phyloP scores from a whole-genome alignment of 2,797 vertebrate species.

The Sebastes trivittatus region DNA sequence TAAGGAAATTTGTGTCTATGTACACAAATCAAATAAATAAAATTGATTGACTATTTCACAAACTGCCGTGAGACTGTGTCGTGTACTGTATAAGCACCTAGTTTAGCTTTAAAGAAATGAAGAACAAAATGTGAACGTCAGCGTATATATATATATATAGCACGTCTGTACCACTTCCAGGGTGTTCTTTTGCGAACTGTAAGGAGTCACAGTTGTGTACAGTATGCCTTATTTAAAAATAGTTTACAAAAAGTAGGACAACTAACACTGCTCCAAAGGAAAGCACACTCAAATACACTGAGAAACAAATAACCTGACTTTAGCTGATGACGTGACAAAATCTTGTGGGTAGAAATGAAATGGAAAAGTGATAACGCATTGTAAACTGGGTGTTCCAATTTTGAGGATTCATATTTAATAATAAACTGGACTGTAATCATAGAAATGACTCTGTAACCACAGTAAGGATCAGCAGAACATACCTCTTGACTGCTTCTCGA shows the following conservation, averaged over 20 bases:
- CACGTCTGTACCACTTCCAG: too few species aligned
- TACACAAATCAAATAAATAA: too few species aligned
- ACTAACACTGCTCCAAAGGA: neutral
- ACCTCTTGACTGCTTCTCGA: slow-evolving; percentile 16
- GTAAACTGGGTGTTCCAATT: neutral
- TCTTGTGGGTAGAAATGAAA: neutral
- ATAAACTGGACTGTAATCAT: neutral
- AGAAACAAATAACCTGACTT: neutral
- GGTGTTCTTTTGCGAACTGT: neutral
- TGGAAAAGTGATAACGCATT: neutral
- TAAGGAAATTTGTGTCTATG: too few species aligned
- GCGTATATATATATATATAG: neutral
- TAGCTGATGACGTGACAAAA: neutral
- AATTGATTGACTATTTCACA: too few species aligned
- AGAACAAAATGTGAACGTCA: neutral
- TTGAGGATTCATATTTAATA: neutral
- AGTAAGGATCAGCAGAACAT: neutral
- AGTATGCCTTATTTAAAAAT: slow-evolving; percentile 1
- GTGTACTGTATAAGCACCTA: too few species aligned
- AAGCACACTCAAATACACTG: neutral
- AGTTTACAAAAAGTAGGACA: slow-evolving; percentile 11
- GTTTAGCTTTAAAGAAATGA: neutral
- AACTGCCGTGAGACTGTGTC: too few species aligned
- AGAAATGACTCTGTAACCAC: slow-evolving; percentile 7
- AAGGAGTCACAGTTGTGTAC: neutral